phyloP scores from a whole-genome alignment of 2,797 vertebrate species.

The Aeoliscus strigatus region DNA sequence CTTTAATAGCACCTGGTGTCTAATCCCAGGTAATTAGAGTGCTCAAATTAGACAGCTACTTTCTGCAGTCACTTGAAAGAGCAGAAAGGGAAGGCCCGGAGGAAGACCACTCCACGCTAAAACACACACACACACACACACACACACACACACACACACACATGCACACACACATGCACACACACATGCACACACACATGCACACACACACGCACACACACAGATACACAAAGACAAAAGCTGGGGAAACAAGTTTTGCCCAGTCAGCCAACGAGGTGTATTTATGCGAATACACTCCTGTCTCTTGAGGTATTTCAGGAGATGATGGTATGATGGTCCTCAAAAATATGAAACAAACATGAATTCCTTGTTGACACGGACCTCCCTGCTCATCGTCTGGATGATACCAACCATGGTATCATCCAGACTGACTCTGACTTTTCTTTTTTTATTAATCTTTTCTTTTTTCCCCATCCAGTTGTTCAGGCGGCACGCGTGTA shows the following conservation, averaged over 20 bases:
- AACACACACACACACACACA: too few relatives aligned
- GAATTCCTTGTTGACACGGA: too few relatives aligned
- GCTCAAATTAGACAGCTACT: constrained; percentile 77
- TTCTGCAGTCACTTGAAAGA: constrained; percentile 75
- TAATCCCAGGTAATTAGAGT: constrained; percentile 79
- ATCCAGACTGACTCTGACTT: too few relatives aligned
- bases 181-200: constrained; percentile 27
- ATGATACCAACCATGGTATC: too few relatives aligned
- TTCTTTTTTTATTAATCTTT: constrained; percentile 10
- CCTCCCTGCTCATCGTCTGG: too few relatives aligned
- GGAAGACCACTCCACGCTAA: constrained; percentile 55
- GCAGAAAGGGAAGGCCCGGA: constrained; percentile 64
- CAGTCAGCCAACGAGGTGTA: too few relatives aligned
- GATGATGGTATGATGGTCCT: too few relatives aligned
- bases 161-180: too few relatives aligned
- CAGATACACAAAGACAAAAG: neutral
- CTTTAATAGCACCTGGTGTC: constrained; percentile 80
- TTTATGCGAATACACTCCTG: too few relatives aligned
- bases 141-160: too few relatives aligned
- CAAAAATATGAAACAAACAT: too few relatives aligned
- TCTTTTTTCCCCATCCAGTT: constrained; percentile 4
- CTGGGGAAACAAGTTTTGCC: constrained; percentile 24
- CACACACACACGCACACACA: constrained; percentile 14
- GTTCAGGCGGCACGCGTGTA: constrained; percentile 39
- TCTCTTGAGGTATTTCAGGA: too few relatives aligned